A percentile compares a stretch with the other conserved stretches of the same genome.
Conservation (phyloP, 1,140 invertebrate genomes). For the Cotesia chilonis region DNA sequence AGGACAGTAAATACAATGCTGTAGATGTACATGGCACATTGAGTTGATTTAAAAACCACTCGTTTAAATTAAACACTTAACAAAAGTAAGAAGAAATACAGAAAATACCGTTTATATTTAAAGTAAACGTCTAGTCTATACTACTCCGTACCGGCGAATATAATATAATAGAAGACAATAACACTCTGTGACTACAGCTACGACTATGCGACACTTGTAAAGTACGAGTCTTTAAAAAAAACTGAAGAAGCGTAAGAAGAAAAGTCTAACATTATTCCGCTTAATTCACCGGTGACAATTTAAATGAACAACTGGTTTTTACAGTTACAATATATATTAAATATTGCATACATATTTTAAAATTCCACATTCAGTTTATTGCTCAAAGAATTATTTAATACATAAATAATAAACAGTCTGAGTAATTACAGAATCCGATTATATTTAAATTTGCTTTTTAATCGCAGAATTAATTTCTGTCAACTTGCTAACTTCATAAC, state of each 20-base stretch:
- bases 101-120: too few species aligned
- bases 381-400: too few species aligned
- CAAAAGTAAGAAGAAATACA: background rate
- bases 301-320: conserved; percentile 22
- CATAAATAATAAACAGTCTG: background rate
- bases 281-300: background rate
- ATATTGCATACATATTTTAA: too few species aligned
- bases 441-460: background rate
- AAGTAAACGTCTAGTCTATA: too few species aligned
- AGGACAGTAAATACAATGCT: conserved; percentile 6
- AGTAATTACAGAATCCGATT: background rate
- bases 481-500: background rate
- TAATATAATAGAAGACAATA: background rate
- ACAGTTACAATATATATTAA: conserved; percentile 2
- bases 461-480: conserved; percentile 18
- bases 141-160: background rate
- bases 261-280: too few species aligned
- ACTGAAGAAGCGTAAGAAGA: background rate
- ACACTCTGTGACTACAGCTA: too few species aligned
- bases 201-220: background rate
- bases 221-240: background rate
- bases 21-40: conserved; percentile 19
- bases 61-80: too few species aligned
- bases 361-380: too few species aligned
- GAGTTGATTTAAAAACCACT: background rate